These are phyloP conservation scores for Silvanus unidentatus DNA, from an alignment of 2,888 invertebrate species.

Conservation along the genomic window DNA sequence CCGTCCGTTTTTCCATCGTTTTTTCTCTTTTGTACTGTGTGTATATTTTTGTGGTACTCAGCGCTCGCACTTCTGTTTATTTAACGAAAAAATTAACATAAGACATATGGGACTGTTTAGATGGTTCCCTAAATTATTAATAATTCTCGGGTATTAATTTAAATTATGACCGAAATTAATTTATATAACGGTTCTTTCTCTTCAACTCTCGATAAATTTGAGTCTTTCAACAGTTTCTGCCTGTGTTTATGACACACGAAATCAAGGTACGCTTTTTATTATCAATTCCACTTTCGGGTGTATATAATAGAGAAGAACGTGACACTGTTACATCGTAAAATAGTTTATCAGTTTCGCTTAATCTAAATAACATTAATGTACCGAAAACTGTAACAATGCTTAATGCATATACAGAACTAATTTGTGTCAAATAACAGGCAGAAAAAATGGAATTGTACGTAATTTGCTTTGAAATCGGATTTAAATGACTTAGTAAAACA, in stretches of 20 bases:
- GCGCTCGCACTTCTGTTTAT: slow-evolving; percentile 28
- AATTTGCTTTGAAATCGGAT: no score
- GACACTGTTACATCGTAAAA: no score
- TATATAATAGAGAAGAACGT: no score
- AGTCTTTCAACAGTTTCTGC: neutral
- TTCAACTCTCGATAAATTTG: neutral
- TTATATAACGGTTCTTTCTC: slow-evolving; percentile 14
- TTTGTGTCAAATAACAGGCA: neutral
- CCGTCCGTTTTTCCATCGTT: neutral
- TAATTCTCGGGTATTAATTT: slow-evolving; percentile 29
- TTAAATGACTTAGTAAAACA: no score
- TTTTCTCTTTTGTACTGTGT: no score
- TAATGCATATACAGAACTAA: neutral
- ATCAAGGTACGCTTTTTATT: neutral
- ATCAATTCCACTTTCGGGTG: no score
- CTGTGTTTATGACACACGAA: no score
- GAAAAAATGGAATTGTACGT: neutral
- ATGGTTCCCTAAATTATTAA: slow-evolving; percentile 25
- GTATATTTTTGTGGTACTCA: neutral
- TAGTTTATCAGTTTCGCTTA: no score
- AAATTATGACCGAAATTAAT: slow-evolving; percentile 26
- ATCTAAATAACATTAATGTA: no score
- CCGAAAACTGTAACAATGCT: no score
- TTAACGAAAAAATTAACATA: slow-evolving; percentile 25
- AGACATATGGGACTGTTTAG: slow-evolving; percentile 25